phyloP scores from a whole-genome alignment of 1,140 invertebrate genomes.

The Zaprionus tsacasi region DNA sequence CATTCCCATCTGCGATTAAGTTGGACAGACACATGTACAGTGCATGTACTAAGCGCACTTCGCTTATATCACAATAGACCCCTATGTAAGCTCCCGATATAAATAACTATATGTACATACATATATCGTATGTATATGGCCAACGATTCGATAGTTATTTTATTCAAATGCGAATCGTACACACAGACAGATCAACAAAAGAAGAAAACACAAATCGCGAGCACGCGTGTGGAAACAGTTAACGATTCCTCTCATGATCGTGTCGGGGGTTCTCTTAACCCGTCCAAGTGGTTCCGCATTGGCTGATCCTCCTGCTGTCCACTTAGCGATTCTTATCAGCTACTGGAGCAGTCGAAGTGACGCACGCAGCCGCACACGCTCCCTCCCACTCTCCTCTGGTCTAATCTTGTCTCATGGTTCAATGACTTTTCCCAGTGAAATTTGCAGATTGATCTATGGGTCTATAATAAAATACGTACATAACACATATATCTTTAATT shows the following conservation, averaged over 20 bases:
- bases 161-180: constrained; percentile 9
- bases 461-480: background rate
- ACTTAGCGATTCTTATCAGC: constrained; percentile 5
- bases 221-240: background rate
- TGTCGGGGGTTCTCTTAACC: background rate
- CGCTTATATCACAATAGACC: constrained; percentile 20
- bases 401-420: background rate
- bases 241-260: constrained; percentile 1
- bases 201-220: background rate
- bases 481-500: background rate
- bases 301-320: background rate
- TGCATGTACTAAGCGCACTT: constrained; percentile 2
- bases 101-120: background rate
- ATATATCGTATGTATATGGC: background rate
- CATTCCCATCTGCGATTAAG: constrained; percentile 29
- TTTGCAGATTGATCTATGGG: background rate
- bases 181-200: constrained; percentile 4
- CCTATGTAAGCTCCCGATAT: background rate
- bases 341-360: background rate
- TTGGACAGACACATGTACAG: constrained; percentile 18
- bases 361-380: background rate
- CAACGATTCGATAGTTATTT: constrained; percentile 7
- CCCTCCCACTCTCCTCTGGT: background rate
- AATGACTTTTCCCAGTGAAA: background rate
- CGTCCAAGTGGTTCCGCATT: background rate